phyloP scores from a whole-genome alignment of 2,797 vertebrate genomes.

The Catamblyrhynchus diadema region DNA sequence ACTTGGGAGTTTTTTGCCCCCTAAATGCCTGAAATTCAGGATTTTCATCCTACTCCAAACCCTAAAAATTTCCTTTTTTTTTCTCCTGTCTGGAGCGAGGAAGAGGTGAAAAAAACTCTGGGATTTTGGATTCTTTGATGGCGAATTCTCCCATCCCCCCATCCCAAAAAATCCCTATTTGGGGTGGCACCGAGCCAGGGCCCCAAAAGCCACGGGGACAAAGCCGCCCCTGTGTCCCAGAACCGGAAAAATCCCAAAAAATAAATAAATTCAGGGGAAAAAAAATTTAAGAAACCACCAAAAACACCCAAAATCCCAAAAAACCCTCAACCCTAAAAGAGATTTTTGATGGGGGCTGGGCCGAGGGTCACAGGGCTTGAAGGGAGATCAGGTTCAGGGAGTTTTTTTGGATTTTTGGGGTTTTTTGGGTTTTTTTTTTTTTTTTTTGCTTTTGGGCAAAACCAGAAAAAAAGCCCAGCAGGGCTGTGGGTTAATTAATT shows the following conservation, averaged over 20 bases:
- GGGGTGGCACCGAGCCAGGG: constrained; percentile 3
- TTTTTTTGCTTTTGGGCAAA: neutral
- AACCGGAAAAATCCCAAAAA: neutral
- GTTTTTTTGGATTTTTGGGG: too few species aligned
- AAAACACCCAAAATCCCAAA: neutral
- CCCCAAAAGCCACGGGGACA: neutral
- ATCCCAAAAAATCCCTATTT: neutral
- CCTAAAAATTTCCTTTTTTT: neutral
- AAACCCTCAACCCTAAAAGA: neutral
- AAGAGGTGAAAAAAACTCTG: fast-evolving
- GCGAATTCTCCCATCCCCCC: neutral
- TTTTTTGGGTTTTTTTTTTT: neutral
- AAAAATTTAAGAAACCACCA: neutral
- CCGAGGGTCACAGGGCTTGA: neutral
- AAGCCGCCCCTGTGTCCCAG: neutral
- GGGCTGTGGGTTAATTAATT: neutral
- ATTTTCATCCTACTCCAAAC: neutral
- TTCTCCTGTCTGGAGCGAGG: neutral
- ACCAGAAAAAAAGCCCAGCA: neutral
- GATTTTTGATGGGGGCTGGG: neutral
- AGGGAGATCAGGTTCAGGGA: neutral
- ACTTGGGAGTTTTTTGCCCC: neutral
- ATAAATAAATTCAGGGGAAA: neutral
- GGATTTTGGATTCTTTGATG: neutral
- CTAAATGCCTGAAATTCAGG: neutral